These are phyloP conservation scores for Galemys pyrenaicus DNA, from an alignment of 2,113 vertebrate genomes.

Conservation along the genomic window DNA sequence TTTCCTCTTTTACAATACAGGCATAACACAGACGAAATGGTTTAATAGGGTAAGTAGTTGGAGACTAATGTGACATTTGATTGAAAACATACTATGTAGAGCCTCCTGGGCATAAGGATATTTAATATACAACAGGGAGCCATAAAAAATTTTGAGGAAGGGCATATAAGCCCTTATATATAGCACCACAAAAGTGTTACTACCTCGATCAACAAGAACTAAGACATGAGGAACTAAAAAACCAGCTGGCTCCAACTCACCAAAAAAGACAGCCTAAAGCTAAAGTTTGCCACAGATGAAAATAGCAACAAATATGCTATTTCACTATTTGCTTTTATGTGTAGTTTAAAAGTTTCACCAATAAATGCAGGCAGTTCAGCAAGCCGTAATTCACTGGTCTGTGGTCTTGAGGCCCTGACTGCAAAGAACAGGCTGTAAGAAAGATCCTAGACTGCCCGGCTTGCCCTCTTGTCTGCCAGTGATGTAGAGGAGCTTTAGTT, in stretches of 20 bases:
- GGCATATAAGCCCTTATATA: neutral
- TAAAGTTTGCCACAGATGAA: neutral
- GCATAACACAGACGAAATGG: neutral
- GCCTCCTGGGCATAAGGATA: neutral
- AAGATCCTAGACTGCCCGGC: neutral
- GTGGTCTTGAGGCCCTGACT: neutral
- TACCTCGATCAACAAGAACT: neutral
- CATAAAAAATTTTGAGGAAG: neutral
- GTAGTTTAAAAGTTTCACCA: slow-evolving; percentile 28
- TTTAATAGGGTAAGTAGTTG: neutral
- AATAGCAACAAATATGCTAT: neutral
- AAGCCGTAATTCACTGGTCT: neutral
- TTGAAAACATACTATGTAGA: neutral
- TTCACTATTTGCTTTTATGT: neutral
- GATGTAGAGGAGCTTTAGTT: neutral
- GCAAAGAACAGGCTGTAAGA: neutral
- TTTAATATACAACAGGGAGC: neutral
- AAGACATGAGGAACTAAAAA: neutral
- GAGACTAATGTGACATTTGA: neutral
- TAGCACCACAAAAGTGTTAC: neutral
- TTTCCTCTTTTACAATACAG: neutral
- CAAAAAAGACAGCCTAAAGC: slow-evolving; percentile 38
- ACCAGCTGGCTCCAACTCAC: neutral
- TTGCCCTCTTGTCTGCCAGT: neutral
- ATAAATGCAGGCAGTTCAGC: neutral